Percentiles rank a stretch among this genome's conserved stretches.
Evolutionary conservation across 1,140 invertebrate genomes (phyloP).

Genomic region (Dendroctonus ponderosae): DNA sequence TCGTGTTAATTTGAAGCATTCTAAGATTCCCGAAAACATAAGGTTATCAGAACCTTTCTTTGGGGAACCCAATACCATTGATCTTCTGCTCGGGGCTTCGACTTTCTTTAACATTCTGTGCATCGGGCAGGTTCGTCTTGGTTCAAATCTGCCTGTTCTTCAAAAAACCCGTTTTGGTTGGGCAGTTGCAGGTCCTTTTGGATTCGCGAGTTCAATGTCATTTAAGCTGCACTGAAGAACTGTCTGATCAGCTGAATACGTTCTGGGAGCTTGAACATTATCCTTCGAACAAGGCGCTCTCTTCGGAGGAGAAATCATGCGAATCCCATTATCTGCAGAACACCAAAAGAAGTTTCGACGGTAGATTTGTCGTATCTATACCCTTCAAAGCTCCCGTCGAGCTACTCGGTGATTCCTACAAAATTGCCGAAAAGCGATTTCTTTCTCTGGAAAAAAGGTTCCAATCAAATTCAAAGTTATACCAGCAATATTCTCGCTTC

Average conservation of each 20-base stretch:
- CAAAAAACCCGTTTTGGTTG: constrained; percentile 44
- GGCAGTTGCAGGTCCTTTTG: constrained; percentile 34
- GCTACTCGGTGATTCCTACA: background rate
- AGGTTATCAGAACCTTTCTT: too few species aligned
- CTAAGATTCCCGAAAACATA: too few species aligned
- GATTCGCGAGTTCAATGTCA: too few species aligned
- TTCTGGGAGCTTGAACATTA: background rate
- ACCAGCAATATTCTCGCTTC: background rate
- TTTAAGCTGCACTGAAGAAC: background rate
- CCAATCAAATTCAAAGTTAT: constrained; percentile 11
- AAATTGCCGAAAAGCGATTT: constrained; percentile 35
- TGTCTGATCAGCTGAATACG: background rate
- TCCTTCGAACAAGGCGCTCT: background rate
- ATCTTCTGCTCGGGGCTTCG: too few species aligned
- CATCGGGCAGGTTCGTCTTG: too few species aligned
- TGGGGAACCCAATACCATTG: too few species aligned
- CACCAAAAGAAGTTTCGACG: background rate
- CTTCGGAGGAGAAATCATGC: too few species aligned
- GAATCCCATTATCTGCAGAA: too few species aligned
- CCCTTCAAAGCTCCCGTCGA: background rate
- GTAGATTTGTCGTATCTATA: too few species aligned
- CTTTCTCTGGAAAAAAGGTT: constrained; percentile 25
- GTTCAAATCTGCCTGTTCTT: too few species aligned
- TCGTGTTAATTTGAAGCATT: too few species aligned
- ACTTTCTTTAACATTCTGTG: too few species aligned